Evolutionary conservation across 1,140 invertebrate genomes (phyloP).

Genomic region (Goniozus legneri): DNA sequence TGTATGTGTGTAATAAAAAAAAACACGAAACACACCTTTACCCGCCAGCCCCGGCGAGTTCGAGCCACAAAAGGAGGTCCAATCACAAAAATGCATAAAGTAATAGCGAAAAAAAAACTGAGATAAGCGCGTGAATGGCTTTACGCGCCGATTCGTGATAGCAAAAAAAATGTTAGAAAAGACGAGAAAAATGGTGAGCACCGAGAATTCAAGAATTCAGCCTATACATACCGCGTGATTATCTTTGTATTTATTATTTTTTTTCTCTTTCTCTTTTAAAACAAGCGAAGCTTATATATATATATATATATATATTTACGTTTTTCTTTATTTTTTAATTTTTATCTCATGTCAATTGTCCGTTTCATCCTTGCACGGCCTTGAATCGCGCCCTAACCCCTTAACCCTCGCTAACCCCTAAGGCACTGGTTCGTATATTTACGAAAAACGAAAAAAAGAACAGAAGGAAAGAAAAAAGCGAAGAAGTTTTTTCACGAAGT

Average conservation of each 20-base stretch:
- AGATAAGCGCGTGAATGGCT: background rate
- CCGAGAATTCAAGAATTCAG: constrained; percentile 40
- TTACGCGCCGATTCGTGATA: constrained; percentile 38
- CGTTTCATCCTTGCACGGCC: constrained; percentile 22
- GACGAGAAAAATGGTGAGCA: constrained; percentile 48
- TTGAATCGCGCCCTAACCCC: constrained; percentile 23
- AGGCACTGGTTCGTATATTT: constrained; percentile 8
- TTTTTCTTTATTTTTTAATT: background rate
- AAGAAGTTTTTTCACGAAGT: too few relatives aligned
- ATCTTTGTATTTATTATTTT: constrained; percentile 28
- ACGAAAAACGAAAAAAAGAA: background rate
- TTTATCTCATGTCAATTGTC: background rate
- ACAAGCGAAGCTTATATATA: constrained; percentile 16
- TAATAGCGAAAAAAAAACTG: background rate
- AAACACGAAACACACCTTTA: constrained; percentile 29
- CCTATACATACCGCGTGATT: too few relatives aligned
- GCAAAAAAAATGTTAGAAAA: constrained; percentile 29
- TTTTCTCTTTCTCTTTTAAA: constrained; percentile 30
- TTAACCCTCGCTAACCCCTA: constrained; percentile 30
- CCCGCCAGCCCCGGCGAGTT: constrained; percentile 54
- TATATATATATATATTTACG: constrained; percentile 5
- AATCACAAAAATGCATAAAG: constrained; percentile 18
- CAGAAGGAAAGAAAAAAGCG: too few relatives aligned
- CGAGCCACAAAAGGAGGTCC: constrained; percentile 48
- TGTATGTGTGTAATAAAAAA: constrained; percentile 5